phyloP scores from a whole-genome alignment of 2,797 vertebrate species.

The Phrynocephalus forsythii region DNA sequence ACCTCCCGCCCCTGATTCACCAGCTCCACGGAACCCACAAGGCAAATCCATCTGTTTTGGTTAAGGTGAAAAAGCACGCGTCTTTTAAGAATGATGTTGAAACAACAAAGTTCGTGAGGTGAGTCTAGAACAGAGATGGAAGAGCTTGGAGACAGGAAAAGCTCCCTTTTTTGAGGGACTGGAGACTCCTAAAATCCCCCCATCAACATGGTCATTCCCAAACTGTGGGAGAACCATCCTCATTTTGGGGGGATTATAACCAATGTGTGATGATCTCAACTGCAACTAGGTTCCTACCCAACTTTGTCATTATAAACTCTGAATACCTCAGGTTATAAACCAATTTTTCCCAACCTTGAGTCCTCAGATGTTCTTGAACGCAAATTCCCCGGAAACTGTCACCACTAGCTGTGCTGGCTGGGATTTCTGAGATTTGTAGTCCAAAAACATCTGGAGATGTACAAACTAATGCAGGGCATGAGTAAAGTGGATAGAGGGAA shows the following conservation, averaged over 20 bases:
- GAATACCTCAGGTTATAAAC: background rate
- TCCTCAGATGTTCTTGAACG: too few relatives aligned
- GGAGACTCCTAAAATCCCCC: too few relatives aligned
- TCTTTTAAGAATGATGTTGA: background rate
- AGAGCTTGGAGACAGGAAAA: background rate
- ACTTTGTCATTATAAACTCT: background rate
- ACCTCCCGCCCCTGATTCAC: slow-evolving; percentile 27
- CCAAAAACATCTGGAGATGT: too few relatives aligned
- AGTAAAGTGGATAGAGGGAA: too few relatives aligned
- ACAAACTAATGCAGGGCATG: too few relatives aligned
- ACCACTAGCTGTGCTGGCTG: too few relatives aligned
- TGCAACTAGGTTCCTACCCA: background rate
- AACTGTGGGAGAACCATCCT: background rate
- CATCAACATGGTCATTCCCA: background rate
- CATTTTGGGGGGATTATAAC: background rate
- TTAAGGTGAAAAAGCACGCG: slow-evolving; percentile 38
- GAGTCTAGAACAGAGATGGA: background rate
- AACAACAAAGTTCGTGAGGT: background rate
- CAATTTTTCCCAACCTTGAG: too few relatives aligned
- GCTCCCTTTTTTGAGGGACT: too few relatives aligned
- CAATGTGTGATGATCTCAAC: background rate
- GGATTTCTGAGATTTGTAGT: too few relatives aligned
- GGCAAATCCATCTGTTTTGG: slow-evolving; percentile 42
- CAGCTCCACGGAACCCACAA: slow-evolving; percentile 42
- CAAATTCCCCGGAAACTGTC: too few relatives aligned